Evolutionary conservation across 2,888 invertebrate species (phyloP).

Genomic region (Saturnia japonica): DNA sequence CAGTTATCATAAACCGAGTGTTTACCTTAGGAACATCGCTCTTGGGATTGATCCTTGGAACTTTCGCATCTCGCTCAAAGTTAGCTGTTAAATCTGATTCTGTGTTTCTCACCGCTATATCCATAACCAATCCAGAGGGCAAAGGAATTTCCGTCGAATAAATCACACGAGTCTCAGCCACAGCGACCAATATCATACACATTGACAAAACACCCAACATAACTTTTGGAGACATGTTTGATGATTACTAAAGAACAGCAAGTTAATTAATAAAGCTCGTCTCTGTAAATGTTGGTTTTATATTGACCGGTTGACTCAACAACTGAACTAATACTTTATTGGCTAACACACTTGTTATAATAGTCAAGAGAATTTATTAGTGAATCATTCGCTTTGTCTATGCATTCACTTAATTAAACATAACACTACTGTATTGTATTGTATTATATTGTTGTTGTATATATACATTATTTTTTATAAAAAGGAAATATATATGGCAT

Average conservation of each 20-base stretch:
- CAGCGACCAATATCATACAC: not conserved
- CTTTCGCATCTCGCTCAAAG: not conserved
- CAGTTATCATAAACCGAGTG: not conserved
- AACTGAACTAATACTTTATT: not conserved
- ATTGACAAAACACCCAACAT: not conserved
- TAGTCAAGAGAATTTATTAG: not conserved
- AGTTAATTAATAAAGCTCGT: not conserved
- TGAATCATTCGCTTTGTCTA: not conserved
- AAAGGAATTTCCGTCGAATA: slow-evolving; percentile 1
- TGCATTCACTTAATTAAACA: not conserved
- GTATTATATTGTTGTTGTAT: no score
- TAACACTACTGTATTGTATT: no score
- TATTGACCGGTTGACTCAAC: not conserved
- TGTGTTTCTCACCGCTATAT: not conserved
- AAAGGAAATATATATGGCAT: no score
- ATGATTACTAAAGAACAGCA: not conserved
- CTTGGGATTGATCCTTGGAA: not conserved
- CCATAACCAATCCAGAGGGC: not conserved
- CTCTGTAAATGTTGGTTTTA: not conserved
- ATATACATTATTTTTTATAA: no score
- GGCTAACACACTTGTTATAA: not conserved
- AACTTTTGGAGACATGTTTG: not conserved
- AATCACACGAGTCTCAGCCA: not conserved
- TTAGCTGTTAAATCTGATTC: not conserved
- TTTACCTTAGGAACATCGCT: not conserved